Conservation (phyloP, 2,797 vertebrate species). For the Sciurus vulgaris region DNA sequence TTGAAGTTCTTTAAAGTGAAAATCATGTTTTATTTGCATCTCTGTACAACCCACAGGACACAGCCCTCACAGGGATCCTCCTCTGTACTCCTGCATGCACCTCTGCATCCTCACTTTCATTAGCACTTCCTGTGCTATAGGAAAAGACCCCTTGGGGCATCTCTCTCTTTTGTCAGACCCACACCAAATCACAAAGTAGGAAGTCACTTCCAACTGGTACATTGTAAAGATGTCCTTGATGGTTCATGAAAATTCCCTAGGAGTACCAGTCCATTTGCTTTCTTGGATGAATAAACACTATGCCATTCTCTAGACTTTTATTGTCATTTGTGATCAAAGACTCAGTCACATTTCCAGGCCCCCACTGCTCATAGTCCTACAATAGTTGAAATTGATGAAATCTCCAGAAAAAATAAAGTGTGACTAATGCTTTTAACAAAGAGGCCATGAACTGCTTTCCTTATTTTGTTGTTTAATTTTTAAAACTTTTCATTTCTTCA, state of each 20-base stretch:
- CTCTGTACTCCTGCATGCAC: not conserved
- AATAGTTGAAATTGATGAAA: not conserved
- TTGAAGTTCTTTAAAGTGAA: not conserved
- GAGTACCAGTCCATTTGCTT: not conserved
- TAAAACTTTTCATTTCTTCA: not conserved
- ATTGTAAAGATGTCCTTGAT: not conserved
- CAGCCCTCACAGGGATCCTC: not conserved
- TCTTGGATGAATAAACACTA: not conserved
- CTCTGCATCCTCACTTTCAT: not conserved
- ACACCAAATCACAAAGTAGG: not conserved
- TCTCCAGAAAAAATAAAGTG: conserved; percentile 5
- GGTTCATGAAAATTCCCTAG: not conserved
- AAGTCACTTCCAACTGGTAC: not conserved
- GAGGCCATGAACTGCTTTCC: not conserved
- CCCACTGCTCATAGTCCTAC: rapidly evolving
- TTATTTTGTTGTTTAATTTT: conserved; percentile 40
- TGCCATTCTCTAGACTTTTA: not conserved
- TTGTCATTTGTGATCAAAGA: not conserved
- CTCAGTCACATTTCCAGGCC: not conserved
- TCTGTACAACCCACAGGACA: not conserved
- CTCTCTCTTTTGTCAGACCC: not conserved
- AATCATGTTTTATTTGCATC: not conserved
- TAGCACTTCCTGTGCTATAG: not conserved
- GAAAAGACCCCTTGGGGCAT: not conserved
- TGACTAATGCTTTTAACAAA: not conserved